A percentile compares a stretch with the other conserved stretches of the same genome.
Conservation (phyloP, 2,888 invertebrate genomes). For the Psylliodes chrysocephalus region DNA sequence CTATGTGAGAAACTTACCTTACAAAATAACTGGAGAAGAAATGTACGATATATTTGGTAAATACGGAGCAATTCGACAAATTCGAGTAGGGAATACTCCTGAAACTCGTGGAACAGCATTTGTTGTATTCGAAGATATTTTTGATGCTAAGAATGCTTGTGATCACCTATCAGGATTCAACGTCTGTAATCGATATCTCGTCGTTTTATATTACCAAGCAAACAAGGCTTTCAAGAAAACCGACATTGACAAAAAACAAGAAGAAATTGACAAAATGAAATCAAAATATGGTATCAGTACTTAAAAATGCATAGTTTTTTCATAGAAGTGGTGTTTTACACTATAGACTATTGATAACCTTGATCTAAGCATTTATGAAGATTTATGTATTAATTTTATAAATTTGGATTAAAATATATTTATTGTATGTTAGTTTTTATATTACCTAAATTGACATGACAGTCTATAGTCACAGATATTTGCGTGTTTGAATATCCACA, state of each 20-base stretch:
- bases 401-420: no score
- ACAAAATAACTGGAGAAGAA: constrained; percentile 99
- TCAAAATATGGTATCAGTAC: constrained; percentile 86
- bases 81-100: constrained; percentile 96
- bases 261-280: constrained; percentile 94
- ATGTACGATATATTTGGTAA: constrained; percentile 99
- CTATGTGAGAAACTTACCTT: constrained; percentile 96
- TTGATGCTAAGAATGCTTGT: constrained; percentile 99
- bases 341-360: no score
- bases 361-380: no score
- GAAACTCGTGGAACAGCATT: constrained; percentile 99
- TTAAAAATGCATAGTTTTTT: constrained; percentile 41
- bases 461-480: no score
- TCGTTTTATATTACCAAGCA: constrained; percentile 98
- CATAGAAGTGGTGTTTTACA: no score
- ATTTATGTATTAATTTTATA: no score
- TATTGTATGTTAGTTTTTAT: no score
- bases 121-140: constrained; percentile 99
- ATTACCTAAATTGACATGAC: no score
- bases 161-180: constrained; percentile 99
- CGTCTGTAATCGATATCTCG: constrained; percentile 97
- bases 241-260: constrained; percentile 94
- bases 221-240: constrained; percentile 96
- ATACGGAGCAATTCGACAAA: constrained; percentile 98
- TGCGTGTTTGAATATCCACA: no score